Evolutionary conservation across 2,888 invertebrate genomes (phyloP), one percentile per base, ranked within the genome.

Genomic region (Polyploca ridens): DNA sequence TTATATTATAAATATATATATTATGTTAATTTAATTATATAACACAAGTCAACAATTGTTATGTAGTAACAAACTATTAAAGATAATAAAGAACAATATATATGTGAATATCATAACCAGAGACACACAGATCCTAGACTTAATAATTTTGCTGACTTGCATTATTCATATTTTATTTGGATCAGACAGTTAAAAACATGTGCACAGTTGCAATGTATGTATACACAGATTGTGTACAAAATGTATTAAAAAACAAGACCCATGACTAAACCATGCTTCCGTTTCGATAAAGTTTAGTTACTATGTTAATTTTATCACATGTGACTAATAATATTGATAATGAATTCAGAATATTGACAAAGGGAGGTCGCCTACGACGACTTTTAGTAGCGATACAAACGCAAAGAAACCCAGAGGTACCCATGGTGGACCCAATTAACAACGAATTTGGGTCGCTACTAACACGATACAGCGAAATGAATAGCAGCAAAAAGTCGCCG

Each of bases 291-390:
- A n/a, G 35, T 59, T 33, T 35, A 16, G 10, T 59, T 59, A 59
- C 59, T 35, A 35, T 59, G 59, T 59, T 35, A 59, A 59, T 33
- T 59, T 59, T n/a, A 33, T 59, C 33, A 35, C 35, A 33, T 35
- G 10, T 16, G 7, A 16, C 8, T 16, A 6, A 8, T 6, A 49
- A 49, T 49, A 16, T 38, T 38, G 8, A 38, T 2, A 7, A 3
- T n/a, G n/a, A n/a, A n/a, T n/a, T 16, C 16, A 8, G 16, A 49
- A 49, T 49, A 16, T 38, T 38, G 8, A 38, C 10, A 7, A 3
- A 8, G 5, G 8, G 3, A 38, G 38, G 38, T 8, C 7, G 27
- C 27, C 27, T 27, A 27, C 27, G 27, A 27, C 27, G 27, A 27
- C 27, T 27, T 27, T 27, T 27, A 2, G 1, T 27, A 27, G 27